Base-by-base conservation (phyloP, 1,140 invertebrate genomes). In the Drosophila ercepeae region DNA sequence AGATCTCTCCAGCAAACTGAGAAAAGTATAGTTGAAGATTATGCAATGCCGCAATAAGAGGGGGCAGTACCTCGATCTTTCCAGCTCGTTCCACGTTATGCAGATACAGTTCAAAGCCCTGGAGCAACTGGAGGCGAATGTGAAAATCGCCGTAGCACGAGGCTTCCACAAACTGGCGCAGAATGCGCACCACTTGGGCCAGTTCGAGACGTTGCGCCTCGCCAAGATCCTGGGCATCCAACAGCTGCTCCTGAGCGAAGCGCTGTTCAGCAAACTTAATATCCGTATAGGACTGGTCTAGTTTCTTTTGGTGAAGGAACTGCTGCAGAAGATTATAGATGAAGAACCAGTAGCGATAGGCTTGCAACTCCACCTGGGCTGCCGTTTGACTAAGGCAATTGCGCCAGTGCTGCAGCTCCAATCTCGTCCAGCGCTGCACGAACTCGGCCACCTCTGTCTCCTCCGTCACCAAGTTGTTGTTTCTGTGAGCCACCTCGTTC, bases 331-430 rank as follows among this genome's bases (percentile, higher is more conserved):
- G 91, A 7, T 94, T 93, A 84, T 96, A 98, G 13, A 99, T 90
- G 84, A 96, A 95, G 90, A 98, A 97, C 97, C 97, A 99, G 94
- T 97, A 98, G 91, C 96, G 96, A 29, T 95, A 93, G 0, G 94
- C 93, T 52, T 94, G 92, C 0, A 92, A 91, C 72, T 94, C 92
- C 46, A 95, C 92, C 75, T 95, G 95, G 19, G 94, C 91, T 36
- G 93, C 93, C 2, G 94, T 91, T 59, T 93, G 93, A 48, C 94
- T 93, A 0, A 98, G 91, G 49, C 95, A 95, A 81, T 95, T 94
- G 69, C 96, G 96, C 97, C 97, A 98, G 73, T 94, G 94, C 27
- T 94, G 93, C 44, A 99, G 93, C 92, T 99, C 99, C 1, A 98
- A 89, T 91, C 97, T 96, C 53, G 98, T 94, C 98, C 98, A 99